Base-by-base conservation (phyloP, 2,888 invertebrate genomes). In the Eupsilia transversa region DNA sequence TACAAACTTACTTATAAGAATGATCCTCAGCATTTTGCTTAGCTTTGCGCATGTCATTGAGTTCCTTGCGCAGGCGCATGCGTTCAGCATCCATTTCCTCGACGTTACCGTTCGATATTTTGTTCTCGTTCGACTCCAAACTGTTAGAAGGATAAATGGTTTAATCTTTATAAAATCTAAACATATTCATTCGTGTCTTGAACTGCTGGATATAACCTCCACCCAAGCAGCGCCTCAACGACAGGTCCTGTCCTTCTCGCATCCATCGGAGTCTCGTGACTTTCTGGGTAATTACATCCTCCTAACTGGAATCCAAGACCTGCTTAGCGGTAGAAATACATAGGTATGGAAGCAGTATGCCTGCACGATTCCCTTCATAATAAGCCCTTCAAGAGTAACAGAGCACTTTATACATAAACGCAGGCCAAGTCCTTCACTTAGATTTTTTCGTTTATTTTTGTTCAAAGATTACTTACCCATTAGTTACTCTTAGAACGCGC, bases 21-120 rank as follows among this genome's bases (percentile, higher is more conserved):
- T 97, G 96, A 61, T 97, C 97, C 86, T 97, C 97, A 0, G 97
- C 96, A 85, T 93, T 96, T 82, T 96, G 96, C 85, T 97, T 97
- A 70, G 97, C 97, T 72, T 96, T 96, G 82, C 97, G 95, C 89
- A 96, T 96, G 80, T 97, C 97, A 7, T 96, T 95, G 6, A 97
- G 92, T 84, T 97, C 97, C 80, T 96, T 95, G 87, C 97, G 95
- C 87, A 97, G 87, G 54, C 97, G 97, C 87, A 96, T 79, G 41
- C 96, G 94, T 86, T 97, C 97, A 17, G 96, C 89, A 72, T 97
- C 97, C 17, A 90, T 79, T 74, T 95, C 94, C 70, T 95, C 96
- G 23, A 87, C 69, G 86, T 89, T 94, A 60, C 96, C 96, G 83
- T 95, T 96, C 81, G 91, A 90, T 73, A 93, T 83, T 88, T 93